Evolutionary conservation across 35 echinoderm and acorn worm genomes (phyloP), one percentile per base, ranked within the genome.

Genomic region (Lytechinus pictus): DNA sequence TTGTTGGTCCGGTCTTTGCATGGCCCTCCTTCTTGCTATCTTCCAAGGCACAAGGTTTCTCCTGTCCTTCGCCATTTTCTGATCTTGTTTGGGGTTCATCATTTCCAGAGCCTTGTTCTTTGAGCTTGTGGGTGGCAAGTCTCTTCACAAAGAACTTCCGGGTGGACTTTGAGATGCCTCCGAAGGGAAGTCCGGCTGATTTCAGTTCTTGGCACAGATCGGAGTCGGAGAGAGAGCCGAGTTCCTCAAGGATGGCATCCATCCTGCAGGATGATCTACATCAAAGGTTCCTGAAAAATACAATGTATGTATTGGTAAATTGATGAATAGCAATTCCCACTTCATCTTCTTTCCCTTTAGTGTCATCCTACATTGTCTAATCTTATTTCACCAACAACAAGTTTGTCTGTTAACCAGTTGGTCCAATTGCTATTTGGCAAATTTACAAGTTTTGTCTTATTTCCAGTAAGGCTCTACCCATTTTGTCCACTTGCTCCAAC

Each of bases 141-240:
- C 97, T 94, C 87, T 95, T 95, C 52, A 97, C 95, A 94, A 97
- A 97, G n/a, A 99, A 92, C 52, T 89, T 91, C 54, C 97, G 87
- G 1, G 98, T 99, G 29, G 98, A 94, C 87, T 96, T 95, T 52
- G 96, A 91, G 55, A 99, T 99, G 4, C 96, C 96, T 28, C 97
- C 96, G 11, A 88, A 94, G 10, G 97, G 94, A 9, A 96, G 97
- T 4, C 96, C 95, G 9, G 97, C 96, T 5, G 94, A 94, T 52
- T 87, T 95, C 86, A 97, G 91, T 29, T 97, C 86, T 27, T 87
- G 61, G 14, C 97, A 92, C 8, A 99, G 95, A 53, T 96, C 95
- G 19, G 96, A 52, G 54, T 95, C 96, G 11, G 96, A 88, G 33
- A 96, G 92, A 19, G 52, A 52, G 27, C 93, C 24, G 7, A 96